Conservation (phyloP, 2,888 invertebrate species). For the Limulus polyphemus region DNA sequence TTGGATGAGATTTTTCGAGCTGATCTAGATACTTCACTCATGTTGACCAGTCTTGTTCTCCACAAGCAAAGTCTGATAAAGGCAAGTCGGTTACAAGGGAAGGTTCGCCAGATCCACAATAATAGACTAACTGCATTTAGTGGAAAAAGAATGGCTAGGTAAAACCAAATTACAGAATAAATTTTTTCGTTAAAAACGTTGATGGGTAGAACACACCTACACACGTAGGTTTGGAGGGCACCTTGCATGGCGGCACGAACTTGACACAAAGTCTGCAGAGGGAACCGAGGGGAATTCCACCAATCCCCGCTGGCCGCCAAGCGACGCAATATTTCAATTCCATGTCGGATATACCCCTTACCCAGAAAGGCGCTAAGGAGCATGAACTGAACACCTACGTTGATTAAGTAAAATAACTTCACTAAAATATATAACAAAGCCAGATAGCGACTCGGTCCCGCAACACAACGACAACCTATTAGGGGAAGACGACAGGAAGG, state of each 20-base stretch:
- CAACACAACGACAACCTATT: conserved; percentile 22
- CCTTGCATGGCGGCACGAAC: conserved; percentile 33
- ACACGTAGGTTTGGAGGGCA: conserved; percentile 32
- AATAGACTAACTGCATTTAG: conserved; percentile 31
- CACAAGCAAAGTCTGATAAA: conserved; percentile 32
- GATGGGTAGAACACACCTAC: conserved; percentile 34
- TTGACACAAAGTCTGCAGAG: conserved; percentile 38
- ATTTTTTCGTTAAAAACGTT: conserved; percentile 36
- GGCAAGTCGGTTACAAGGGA: conserved; percentile 35
- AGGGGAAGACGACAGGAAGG: conserved; percentile 26
- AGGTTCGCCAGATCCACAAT: conserved; percentile 31
- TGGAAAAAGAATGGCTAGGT: conserved; percentile 32
- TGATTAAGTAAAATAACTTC: conserved; percentile 36
- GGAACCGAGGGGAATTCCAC: conserved; percentile 37
- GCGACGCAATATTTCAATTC: conserved; percentile 30
- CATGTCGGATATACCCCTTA: conserved; percentile 31
- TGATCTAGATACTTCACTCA: conserved; percentile 35
- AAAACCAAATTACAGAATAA: conserved; percentile 35
- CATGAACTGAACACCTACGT: conserved; percentile 36
- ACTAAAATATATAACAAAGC: conserved; percentile 35
- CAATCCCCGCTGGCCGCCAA: conserved; percentile 32
- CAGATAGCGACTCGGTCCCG: conserved; percentile 31
- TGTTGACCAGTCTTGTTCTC: conserved; percentile 39
- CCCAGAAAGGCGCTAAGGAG: conserved; percentile 37
- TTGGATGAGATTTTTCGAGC: conserved; percentile 33